Percentiles rank a stretch among this genome's conserved stretches.
Evolutionary conservation across 2,888 invertebrate genomes (phyloP).

Genomic region (Pteria penguin): DNA sequence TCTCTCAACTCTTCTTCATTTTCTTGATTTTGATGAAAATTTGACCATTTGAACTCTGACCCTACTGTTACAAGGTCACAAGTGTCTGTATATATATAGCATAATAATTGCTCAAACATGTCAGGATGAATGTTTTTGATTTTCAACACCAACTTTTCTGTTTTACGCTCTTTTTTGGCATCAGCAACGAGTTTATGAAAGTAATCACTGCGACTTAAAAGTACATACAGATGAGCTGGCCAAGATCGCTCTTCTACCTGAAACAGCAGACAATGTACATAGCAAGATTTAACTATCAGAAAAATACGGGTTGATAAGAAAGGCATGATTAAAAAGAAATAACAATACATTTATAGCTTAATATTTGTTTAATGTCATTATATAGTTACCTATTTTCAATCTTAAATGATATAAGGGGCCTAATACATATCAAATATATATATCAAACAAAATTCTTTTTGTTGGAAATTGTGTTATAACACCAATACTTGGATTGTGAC

Average conservation of each 20-base stretch:
- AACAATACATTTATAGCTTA: too few relatives aligned
- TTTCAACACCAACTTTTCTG: slow-evolving; percentile 75
- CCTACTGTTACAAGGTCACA: slow-evolving; percentile 84
- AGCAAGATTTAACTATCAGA: too few relatives aligned
- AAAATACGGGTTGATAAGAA: too few relatives aligned
- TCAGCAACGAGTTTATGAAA: slow-evolving; percentile 80
- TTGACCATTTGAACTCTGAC: slow-evolving; percentile 55
- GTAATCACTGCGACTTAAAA: slow-evolving; percentile 85
- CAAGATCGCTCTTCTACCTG: slow-evolving; percentile 84
- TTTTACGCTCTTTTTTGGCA: slow-evolving; percentile 24
- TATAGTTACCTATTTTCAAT: too few relatives aligned
- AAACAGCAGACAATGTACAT: too few relatives aligned
- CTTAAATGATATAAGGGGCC: too few relatives aligned
- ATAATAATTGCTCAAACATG: slow-evolving; percentile 87
- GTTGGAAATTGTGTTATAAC: too few relatives aligned
- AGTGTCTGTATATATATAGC: slow-evolving; percentile 86
- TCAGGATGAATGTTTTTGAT: slow-evolving; percentile 84
- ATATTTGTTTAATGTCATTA: too few relatives aligned
- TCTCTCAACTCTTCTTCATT: slow-evolving; percentile 44
- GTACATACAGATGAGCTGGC: slow-evolving; percentile 87
- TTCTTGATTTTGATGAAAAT: slow-evolving; percentile 20
- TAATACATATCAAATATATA: too few relatives aligned
- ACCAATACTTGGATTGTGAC: too few relatives aligned
- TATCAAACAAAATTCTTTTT: too few relatives aligned
- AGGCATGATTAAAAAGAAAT: too few relatives aligned